These are phyloP conservation scores for Caretta caretta DNA, from an alignment of 2,113 vertebrate species.

Conservation along the genomic window DNA sequence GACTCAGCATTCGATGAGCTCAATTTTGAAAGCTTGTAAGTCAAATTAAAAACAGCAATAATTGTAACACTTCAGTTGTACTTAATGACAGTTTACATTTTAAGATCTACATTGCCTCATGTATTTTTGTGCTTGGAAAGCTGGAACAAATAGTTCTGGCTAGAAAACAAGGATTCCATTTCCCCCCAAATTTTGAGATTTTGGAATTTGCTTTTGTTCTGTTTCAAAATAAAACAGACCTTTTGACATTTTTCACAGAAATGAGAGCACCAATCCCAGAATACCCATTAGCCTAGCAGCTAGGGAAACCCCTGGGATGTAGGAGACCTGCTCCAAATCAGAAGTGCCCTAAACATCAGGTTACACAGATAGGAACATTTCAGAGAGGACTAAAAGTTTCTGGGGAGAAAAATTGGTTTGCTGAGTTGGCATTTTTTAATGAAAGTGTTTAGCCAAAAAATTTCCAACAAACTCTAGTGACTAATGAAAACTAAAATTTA, in stretches of 20 bases:
- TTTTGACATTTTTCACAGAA: not conserved
- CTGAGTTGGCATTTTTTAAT: not conserved
- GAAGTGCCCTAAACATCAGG: not conserved
- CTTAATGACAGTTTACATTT: not conserved
- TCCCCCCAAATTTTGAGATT: not conserved
- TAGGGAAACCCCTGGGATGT: not conserved
- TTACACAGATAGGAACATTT: not conserved
- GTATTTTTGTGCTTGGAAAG: not conserved
- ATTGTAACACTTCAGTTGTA: constrained; percentile 21
- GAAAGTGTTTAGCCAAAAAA: not conserved
- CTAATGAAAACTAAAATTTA: not conserved
- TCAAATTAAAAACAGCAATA: constrained; percentile 30
- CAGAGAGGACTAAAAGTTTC: not conserved
- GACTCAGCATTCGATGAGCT: constrained; percentile 70
- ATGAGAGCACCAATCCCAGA: not conserved
- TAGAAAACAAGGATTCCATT: not conserved
- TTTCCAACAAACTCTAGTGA: not conserved
- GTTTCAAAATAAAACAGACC: not conserved
- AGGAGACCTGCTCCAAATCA: not conserved
- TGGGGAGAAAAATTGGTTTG: not conserved
- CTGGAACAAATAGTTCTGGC: not conserved
- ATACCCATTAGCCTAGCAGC: not conserved
- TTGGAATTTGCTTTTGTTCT: not conserved
- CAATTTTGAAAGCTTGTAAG: constrained; percentile 73
- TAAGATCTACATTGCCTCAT: not conserved